These are phyloP conservation scores for Calliphora vomitoria DNA, from an alignment of 2,888 invertebrate genomes.

Conservation along the genomic window DNA sequence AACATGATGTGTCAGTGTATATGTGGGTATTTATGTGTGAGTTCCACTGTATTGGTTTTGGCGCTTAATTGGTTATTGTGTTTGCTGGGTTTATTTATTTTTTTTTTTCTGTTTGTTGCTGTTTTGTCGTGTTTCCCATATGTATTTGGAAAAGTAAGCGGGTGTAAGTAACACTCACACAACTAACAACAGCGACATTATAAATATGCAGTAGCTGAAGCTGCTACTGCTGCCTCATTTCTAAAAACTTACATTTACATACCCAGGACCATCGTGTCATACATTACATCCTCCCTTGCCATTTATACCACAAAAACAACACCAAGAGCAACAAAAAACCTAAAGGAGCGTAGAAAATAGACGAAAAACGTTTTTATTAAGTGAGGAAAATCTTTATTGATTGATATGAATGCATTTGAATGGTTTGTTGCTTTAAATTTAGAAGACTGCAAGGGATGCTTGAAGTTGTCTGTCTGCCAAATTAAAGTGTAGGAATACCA, in stretches of 20 bases:
- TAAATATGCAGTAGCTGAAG: slow-evolving; percentile 11
- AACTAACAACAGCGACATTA: slow-evolving; percentile 1
- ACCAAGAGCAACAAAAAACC: neutral
- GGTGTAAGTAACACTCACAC: slow-evolving; percentile 41
- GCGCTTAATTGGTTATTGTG: slow-evolving; percentile 72
- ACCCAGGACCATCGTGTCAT: neutral
- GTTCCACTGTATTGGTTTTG: slow-evolving; percentile 32
- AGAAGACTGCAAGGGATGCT: neutral
- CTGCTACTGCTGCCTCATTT: neutral
- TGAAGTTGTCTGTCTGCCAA: neutral
- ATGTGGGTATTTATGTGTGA: neutral
- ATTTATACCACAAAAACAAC: slow-evolving; percentile 2
- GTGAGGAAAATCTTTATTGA: slow-evolving; percentile 59
- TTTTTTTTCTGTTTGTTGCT: neutral
- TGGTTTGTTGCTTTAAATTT: slow-evolving; percentile 20
- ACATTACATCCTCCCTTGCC: neutral
- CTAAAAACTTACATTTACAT: neutral
- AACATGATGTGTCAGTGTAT: neutral
- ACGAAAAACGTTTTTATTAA: slow-evolving; percentile 46
- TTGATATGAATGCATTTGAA: slow-evolving; percentile 45
- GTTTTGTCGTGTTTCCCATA: slow-evolving; percentile 10
- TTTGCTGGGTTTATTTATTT: slow-evolving; percentile 49
- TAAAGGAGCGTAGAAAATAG: neutral
- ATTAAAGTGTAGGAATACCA: neutral
- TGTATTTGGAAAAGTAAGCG: slow-evolving; percentile 36